Percentiles rank a stretch among this genome's conserved stretches.
Evolutionary conservation across 2,113 vertebrate genomes (phyloP).

Genomic region (Antigone vipio): DNA sequence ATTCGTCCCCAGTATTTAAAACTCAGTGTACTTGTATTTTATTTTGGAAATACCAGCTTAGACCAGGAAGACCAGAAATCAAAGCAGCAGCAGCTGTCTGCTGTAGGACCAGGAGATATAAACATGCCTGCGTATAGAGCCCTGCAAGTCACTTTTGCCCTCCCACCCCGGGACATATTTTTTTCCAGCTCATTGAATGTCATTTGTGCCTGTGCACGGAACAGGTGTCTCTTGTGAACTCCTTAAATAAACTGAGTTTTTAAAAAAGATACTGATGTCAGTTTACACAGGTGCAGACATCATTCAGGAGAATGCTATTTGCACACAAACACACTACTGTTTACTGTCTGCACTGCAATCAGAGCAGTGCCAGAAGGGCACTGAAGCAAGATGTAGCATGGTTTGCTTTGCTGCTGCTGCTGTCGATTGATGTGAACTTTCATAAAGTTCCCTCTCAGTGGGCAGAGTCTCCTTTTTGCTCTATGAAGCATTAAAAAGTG

Average conservation of each 20-base stretch:
- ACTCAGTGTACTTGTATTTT: background rate
- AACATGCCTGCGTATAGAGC: background rate
- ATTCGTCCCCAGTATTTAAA: background rate
- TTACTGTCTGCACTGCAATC: slow-evolving; percentile 58
- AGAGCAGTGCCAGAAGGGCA: slow-evolving; percentile 61
- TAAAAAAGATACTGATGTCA: slow-evolving; percentile 54
- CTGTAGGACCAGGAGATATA: background rate
- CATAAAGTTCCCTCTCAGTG: background rate
- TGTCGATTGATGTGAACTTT: slow-evolving; percentile 49
- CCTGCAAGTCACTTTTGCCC: background rate
- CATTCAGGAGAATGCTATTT: slow-evolving; percentile 69
- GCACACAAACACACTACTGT: slow-evolving; percentile 66
- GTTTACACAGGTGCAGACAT: slow-evolving; percentile 75
- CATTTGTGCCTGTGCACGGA: slow-evolving; percentile 39
- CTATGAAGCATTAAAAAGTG: background rate
- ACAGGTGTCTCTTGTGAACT: slow-evolving; percentile 71
- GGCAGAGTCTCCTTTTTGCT: background rate
- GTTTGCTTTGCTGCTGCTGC: slow-evolving; percentile 48
- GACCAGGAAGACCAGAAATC: background rate
- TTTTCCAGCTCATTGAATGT: slow-evolving; percentile 15
- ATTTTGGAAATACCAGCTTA: background rate
- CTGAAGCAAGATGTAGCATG: slow-evolving; percentile 47
- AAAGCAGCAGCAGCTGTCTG: background rate
- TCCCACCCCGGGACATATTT: background rate
- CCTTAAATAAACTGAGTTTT: slow-evolving; percentile 57